phyloP scores from a whole-genome alignment of 2,797 vertebrate genomes.

The Coccyzus lansbergi region DNA sequence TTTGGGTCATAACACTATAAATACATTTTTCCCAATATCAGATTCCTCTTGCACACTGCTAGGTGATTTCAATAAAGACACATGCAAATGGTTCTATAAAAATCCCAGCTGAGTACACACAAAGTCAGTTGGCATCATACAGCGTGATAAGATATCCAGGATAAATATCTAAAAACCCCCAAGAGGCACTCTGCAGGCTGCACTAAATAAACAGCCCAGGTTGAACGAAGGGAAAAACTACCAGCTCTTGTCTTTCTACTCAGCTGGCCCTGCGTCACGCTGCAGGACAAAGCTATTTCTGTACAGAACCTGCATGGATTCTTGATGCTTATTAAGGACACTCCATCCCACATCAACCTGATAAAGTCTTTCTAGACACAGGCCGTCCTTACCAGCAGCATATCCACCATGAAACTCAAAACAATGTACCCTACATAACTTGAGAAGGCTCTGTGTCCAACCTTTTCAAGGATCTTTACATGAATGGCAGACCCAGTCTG shows the following conservation, averaged over 20 bases:
- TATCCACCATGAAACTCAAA: background rate
- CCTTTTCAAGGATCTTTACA: background rate
- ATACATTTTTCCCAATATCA: background rate
- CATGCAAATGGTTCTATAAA: background rate
- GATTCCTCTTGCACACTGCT: background rate
- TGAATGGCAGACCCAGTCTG: background rate
- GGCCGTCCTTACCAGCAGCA: background rate
- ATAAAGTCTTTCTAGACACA: background rate
- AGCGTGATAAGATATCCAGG: background rate
- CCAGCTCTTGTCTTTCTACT: background rate
- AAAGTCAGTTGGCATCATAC: background rate
- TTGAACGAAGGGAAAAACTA: background rate
- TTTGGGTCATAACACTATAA: background rate
- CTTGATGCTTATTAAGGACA: background rate
- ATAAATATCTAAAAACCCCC: background rate
- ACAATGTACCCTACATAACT: background rate
- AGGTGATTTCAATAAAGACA: background rate
- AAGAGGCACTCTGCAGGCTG: background rate
- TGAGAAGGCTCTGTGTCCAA: background rate
- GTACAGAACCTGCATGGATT: background rate
- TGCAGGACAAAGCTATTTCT: background rate
- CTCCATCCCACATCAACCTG: background rate
- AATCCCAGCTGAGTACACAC: background rate
- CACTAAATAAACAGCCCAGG: background rate
- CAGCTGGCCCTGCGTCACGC: background rate